These are phyloP conservation scores for Stenurella melanura DNA, from an alignment of 2,888 invertebrate genomes.

Conservation along the genomic window DNA sequence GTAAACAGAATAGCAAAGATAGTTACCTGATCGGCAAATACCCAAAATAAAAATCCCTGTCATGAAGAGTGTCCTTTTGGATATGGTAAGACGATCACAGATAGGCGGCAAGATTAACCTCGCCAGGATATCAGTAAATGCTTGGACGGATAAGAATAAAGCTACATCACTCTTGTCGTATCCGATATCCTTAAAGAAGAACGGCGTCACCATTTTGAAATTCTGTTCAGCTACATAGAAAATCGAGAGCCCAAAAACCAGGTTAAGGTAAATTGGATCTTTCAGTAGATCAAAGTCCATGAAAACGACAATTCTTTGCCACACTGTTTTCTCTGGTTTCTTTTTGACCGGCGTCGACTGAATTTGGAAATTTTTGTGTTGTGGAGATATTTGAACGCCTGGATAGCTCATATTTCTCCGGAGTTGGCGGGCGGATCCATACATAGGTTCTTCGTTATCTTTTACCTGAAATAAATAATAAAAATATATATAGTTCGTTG, in stretches of 20 bases:
- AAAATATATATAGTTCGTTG: too few species aligned
- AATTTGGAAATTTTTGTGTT: conserved; percentile 64
- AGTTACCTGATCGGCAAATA: conserved; percentile 83
- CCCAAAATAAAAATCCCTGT: conserved; percentile 83
- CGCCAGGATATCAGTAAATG: conserved; percentile 84
- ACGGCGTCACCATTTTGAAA: conserved; percentile 75
- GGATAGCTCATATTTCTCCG: conserved; percentile 72
- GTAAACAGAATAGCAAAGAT: conserved; percentile 17
- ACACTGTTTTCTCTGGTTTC: conserved; percentile 64
- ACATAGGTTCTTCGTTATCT: conserved; percentile 44
- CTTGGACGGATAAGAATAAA: conserved; percentile 84
- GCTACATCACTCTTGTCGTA: conserved; percentile 80
- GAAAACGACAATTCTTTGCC: conserved; percentile 76
- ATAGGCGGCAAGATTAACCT: conserved; percentile 84
- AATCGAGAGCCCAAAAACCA: conserved; percentile 82
- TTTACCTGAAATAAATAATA: conserved; percentile 47
- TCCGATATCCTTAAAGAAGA: conserved; percentile 66
- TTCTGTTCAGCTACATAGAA: conserved; percentile 86
- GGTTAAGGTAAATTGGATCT: conserved; percentile 83
- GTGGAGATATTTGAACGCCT: conserved; percentile 67
- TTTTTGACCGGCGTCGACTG: conserved; percentile 56
- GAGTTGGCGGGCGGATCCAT: conserved; percentile 59
- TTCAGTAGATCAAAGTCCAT: conserved; percentile 84
- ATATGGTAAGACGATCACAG: conserved; percentile 80
- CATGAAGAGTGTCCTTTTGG: conserved; percentile 84